Evolutionary conservation across 1,140 invertebrate species (phyloP), one percentile per base, ranked within the genome.

Genomic region (Bursaphelenchus mucronatus): DNA sequence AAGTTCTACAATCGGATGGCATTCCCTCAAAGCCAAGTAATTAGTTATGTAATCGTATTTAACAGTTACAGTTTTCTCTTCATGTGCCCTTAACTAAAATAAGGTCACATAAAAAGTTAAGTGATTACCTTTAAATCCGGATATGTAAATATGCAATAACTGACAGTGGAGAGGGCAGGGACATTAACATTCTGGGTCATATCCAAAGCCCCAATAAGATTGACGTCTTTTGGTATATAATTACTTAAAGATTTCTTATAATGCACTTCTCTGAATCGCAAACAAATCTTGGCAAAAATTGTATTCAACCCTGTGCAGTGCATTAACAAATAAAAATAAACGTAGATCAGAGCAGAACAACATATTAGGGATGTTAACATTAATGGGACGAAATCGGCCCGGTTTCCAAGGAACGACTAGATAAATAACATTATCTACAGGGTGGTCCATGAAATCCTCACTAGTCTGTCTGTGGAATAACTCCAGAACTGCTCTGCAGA

Each of bases 21-120:
- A 51, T 64, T 73, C 70, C 17, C 61, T 58, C 21, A 73, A 39
- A 47, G 71, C 71, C 44, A 73, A 58, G 59, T 64, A 73, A 54
- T 75, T 66, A 3, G 72, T 58, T 15, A 73, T 41, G 51, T 73
- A 73, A 40, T 40, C 40, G 7, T 41, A 49, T 19, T 19, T 39
- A 8, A 75, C 39, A 13, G 44, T 55, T 21, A 73, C 66, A 9
- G 61, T 46, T 61, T 74, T 43, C 39, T 73, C 70, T 11, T 52
- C 55, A 15, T 13, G 49, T 43, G 67, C 64, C 8, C 69, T 53
- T 17, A 68, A 44, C 66, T 73, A 30, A 5, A 46, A 11, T 17
- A 56, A 72, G 47, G 43, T 6, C 11, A 49, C 30, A 39, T 21
- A 51, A 19, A 8, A 21, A 13, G 39, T 6, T 50, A 61, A 17